Evolutionary conservation across 2,888 invertebrate genomes (phyloP).

Genomic region (Chirona hameri): DNA sequence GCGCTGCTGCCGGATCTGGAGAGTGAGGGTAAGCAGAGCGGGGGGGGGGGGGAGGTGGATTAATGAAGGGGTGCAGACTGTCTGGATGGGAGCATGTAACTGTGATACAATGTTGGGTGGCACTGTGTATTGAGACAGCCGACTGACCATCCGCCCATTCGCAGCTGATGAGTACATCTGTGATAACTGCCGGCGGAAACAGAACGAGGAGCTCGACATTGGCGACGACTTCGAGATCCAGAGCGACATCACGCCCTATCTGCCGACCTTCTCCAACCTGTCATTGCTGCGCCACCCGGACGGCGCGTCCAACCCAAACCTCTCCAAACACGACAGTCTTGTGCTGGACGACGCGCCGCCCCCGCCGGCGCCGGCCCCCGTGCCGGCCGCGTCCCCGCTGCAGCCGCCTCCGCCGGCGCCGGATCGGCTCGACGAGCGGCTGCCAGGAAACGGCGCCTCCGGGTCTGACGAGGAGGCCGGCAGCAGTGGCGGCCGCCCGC

Average conservation of each 20-base stretch:
- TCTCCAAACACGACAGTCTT: slow-evolving; percentile 55
- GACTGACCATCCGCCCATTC: not conserved
- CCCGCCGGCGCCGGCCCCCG: slow-evolving; percentile 35
- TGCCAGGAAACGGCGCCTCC: slow-evolving; percentile 38
- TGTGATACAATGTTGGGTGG: no score
- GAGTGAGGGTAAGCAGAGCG: slow-evolving; percentile 1
- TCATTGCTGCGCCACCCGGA: slow-evolving; percentile 72
- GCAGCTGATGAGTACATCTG: slow-evolving; percentile 12
- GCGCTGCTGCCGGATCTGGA: slow-evolving; percentile 22
- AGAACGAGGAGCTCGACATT: slow-evolving; percentile 4
- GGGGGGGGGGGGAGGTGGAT: no score
- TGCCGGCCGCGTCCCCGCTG: not conserved
- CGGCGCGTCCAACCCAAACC: slow-evolving; percentile 88
- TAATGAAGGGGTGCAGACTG: no score
- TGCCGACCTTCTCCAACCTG: slow-evolving; percentile 47
- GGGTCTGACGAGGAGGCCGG: slow-evolving; percentile 38
- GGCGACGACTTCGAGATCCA: slow-evolving; percentile 13
- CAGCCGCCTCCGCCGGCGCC: not conserved
- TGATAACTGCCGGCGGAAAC: slow-evolving; percentile 8
- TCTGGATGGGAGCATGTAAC: no score
- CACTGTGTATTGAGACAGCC: no score
- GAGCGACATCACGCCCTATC: slow-evolving; percentile 26
- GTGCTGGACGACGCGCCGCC: slow-evolving; percentile 35
- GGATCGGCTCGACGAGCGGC: slow-evolving; percentile 31
- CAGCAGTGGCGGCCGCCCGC: slow-evolving; percentile 13